Base-by-base conservation (phyloP, 2,888 invertebrate genomes). In the Brachypalpus laphriformis region DNA sequence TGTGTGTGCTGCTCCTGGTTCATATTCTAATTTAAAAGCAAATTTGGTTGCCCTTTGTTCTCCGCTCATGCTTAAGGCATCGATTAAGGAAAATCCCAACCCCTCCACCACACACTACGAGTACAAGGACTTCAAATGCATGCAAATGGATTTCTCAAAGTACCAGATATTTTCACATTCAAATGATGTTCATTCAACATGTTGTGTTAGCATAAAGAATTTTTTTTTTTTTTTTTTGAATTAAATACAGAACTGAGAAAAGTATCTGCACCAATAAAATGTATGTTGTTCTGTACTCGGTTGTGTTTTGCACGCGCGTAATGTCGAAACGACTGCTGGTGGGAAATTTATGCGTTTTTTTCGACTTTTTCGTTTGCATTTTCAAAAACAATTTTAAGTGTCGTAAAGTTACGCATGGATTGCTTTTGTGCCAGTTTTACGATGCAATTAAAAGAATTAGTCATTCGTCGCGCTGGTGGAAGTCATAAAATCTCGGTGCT, bases 381-480 rank as follows among this genome's bases (percentile, higher is more conserved):
- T 65, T 51, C 31, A 56, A 37, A 80, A 70, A 71, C 70, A 76
- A 65, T 71, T 76, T 71, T 76, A 71, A 82, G 76, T 76, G 70
- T 76, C 82, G 76, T 76, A 42, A 82, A 76, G 70, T 16, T 57
- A 76, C 63, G 76, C 63, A 76, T 76, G 63, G 76, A 65, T 76
- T 65, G 20, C 70, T 70, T 34, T 70, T 76, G 65, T 82, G 76
- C 76, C 70, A 82, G 70, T 70, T 82, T 82, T 59, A 82, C 37
- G 76, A 71, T 70, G 63, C 76, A 82, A 76, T 82, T 82, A 76
- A 82, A 82, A 70, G 82, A 71, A 57, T 76, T 70, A 76, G 82
- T 82, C 76, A 76, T 76, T 63, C 66, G 56, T 66, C 65, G 75
- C 37, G 47, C 66, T 65, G 65, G 47, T 18, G 54, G 34, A 47